Evolutionary conservation across 2,888 invertebrate species (phyloP).

Genomic region (Hemistola chrysoprasaria): DNA sequence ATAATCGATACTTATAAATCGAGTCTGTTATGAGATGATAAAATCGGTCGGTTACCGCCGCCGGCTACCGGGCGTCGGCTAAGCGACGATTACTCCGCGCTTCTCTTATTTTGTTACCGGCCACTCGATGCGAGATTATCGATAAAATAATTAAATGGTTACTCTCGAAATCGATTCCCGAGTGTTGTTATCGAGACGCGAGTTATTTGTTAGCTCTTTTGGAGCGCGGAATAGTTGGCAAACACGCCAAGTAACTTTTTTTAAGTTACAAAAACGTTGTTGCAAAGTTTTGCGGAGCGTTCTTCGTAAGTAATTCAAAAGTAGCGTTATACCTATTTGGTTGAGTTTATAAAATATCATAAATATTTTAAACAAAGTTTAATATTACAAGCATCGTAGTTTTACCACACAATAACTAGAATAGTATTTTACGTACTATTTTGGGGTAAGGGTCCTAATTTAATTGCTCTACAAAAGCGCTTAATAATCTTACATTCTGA

Average conservation of each 20-base stretch:
- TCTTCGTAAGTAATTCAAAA: too few species aligned
- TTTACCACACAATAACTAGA: too few species aligned
- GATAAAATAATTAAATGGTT: slow-evolving; percentile 83
- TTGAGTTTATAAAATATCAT: too few species aligned
- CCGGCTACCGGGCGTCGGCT: slow-evolving; percentile 79
- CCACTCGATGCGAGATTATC: slow-evolving; percentile 77
- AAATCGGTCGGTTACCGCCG: slow-evolving; percentile 74
- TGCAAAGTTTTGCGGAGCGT: not conserved
- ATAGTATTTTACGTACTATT: too few species aligned
- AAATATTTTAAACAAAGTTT: too few species aligned
- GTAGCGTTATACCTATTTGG: too few species aligned
- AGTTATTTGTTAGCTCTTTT: slow-evolving; percentile 71
- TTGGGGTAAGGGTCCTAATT: too few species aligned
- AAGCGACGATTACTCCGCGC: slow-evolving; percentile 77
- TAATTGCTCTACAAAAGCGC: too few species aligned
- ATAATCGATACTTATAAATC: slow-evolving; percentile 82
- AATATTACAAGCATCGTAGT: too few species aligned
- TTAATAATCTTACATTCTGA: too few species aligned
- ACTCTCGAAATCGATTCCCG: slow-evolving; percentile 81
- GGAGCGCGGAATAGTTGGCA: slow-evolving; percentile 55
- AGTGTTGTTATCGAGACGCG: slow-evolving; percentile 77
- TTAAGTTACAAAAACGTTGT: not conserved
- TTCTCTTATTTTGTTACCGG: slow-evolving; percentile 70
- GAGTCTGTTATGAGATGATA: slow-evolving; percentile 80
- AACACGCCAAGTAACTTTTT: slow-evolving; percentile 9